Conservation (phyloP, 2,888 invertebrate species). For the Archips xylosteana region DNA sequence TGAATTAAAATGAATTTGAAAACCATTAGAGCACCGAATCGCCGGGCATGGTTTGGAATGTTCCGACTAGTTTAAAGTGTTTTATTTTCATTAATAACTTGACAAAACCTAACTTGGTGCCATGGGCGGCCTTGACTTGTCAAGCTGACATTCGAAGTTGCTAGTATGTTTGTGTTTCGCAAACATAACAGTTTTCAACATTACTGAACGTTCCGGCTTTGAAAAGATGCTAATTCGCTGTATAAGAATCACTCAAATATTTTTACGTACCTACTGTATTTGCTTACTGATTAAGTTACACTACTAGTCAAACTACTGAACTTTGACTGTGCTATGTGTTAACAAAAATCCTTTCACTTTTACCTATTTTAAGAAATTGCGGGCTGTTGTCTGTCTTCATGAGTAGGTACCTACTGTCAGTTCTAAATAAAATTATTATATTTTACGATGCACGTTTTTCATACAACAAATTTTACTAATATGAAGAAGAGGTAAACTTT, state of each 20-base stretch:
- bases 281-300: constrained; percentile 3
- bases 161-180: constrained; percentile 8
- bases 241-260: constrained; percentile 9
- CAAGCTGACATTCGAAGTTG: constrained; percentile 10
- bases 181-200: constrained; percentile 29
- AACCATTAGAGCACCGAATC: neutral
- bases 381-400: neutral
- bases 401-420: neutral
- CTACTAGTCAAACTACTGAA: neutral
- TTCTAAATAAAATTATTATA: neutral
- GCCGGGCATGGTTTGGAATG: neutral
- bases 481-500: too few relatives aligned
- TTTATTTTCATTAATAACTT: constrained; percentile 9
- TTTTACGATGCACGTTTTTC: too few relatives aligned
- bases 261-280: constrained; percentile 3
- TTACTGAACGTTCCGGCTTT: constrained; percentile 13
- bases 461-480: too few relatives aligned
- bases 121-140: constrained; percentile 15
- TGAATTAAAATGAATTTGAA: neutral
- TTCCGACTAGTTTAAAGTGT: neutral
- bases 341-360: constrained; percentile 1
- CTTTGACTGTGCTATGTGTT: neutral
- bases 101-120: constrained; percentile 2
- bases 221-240: constrained; percentile 22
- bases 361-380: neutral